These are phyloP conservation scores for Manis crassicaudata DNA, from an alignment of 2,797 vertebrate species.

Conservation along the genomic window DNA sequence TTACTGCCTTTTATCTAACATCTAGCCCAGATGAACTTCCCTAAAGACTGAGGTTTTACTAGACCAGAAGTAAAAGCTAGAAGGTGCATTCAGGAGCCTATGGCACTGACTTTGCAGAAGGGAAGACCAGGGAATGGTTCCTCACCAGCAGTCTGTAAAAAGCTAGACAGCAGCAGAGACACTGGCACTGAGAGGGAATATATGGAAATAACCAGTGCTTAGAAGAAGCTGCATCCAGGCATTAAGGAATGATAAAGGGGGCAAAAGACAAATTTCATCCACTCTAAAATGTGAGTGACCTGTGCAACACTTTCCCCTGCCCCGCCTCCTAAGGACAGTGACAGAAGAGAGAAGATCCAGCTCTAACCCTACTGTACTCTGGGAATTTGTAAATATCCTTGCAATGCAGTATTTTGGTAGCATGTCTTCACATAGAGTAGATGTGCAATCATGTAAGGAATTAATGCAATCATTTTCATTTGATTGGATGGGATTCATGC, in stretches of 20 bases:
- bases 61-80: background rate
- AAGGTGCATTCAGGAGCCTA: background rate
- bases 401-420: slow-evolving; percentile 52
- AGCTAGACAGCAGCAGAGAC: background rate
- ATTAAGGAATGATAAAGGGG: background rate
- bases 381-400: background rate
- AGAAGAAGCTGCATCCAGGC: slow-evolving; percentile 8
- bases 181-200: background rate
- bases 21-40: slow-evolving; percentile 18
- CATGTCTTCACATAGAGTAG: background rate
- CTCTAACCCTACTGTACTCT: background rate
- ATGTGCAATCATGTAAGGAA: slow-evolving; percentile 12
- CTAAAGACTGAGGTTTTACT: slow-evolving; percentile 16
- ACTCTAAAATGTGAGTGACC: slow-evolving; percentile 14
- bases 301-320: background rate
- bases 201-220: slow-evolving; percentile 16
- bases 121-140: background rate
- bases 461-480: slow-evolving; percentile 28
- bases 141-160: slow-evolving; percentile 26
- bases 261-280: slow-evolving; percentile 31
- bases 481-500: slow-evolving; percentile 22
- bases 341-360: background rate
- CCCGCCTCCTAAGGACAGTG: background rate
- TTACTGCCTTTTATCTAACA: background rate
- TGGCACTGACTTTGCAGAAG: background rate